phyloP scores from a whole-genome alignment of 2,797 vertebrate genomes.

The Muscicapa comitata region DNA sequence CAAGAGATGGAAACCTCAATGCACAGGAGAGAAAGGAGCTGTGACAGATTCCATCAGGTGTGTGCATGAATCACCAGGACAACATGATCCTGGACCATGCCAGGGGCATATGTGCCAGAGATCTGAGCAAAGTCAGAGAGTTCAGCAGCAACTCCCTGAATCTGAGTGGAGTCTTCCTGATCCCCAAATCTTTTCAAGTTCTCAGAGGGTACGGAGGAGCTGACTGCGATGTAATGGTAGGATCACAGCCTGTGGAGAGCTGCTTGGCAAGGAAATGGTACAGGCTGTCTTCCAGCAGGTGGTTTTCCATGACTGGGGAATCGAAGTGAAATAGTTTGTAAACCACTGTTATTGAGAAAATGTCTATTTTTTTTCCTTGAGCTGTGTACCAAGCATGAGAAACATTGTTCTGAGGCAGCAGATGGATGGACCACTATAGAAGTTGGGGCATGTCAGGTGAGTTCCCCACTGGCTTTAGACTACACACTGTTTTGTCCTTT shows the following conservation, averaged over 20 bases:
- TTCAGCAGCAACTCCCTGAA: background rate
- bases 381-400: background rate
- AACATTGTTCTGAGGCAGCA: background rate
- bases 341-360: background rate
- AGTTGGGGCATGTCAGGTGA: background rate
- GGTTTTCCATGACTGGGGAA: background rate
- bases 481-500: background rate
- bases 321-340: background rate
- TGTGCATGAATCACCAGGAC: background rate
- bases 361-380: background rate
- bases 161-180: background rate
- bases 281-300: background rate
- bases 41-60: background rate
- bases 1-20: background rate
- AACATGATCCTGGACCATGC: fast-evolving
- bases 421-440: background rate
- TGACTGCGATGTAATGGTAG: background rate
- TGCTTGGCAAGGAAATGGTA: background rate
- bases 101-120: fast-evolving
- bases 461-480: background rate
- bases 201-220: fast-evolving
- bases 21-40: background rate
- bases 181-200: fast-evolving
- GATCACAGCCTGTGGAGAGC: background rate
- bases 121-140: background rate